These are phyloP conservation scores for Nephrotoma appendiculata DNA, from an alignment of 2,888 invertebrate genomes.

Conservation along the genomic window DNA sequence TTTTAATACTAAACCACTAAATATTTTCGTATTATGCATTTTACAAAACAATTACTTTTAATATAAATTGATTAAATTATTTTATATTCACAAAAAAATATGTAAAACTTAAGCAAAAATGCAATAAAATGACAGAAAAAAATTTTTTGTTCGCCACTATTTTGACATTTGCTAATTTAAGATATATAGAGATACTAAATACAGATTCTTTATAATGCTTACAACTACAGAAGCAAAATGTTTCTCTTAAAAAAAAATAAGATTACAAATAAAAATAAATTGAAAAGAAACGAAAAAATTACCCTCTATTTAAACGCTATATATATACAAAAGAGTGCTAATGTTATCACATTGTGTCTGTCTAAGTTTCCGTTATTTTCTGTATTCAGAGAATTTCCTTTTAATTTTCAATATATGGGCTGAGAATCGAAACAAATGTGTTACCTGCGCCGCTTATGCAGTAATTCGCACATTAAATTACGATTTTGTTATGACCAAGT, in stretches of 20 bases:
- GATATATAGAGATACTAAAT: neutral
- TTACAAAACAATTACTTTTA: neutral
- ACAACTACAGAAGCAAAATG: neutral
- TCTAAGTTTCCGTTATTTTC: neutral
- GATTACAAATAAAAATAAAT: neutral
- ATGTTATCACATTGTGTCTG: neutral
- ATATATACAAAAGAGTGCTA: neutral
- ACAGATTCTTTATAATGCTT: neutral
- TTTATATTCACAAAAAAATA: neutral
- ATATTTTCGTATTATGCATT: neutral
- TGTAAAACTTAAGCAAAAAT: neutral
- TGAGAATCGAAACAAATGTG: no score
- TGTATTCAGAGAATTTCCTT: neutral
- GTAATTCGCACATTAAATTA: no score
- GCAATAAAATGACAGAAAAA: neutral
- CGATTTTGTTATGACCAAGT: no score
- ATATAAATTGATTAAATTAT: neutral
- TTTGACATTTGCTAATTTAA: neutral
- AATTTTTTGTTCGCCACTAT: neutral
- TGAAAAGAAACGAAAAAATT: neutral
- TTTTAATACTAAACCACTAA: neutral
- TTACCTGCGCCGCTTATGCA: no score
- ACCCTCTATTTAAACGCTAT: neutral
- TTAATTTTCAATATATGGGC: neutral
- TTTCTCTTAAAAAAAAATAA: neutral